Conservation (phyloP, 2,113 vertebrate species). For the Microcebus tavaratra region DNA sequence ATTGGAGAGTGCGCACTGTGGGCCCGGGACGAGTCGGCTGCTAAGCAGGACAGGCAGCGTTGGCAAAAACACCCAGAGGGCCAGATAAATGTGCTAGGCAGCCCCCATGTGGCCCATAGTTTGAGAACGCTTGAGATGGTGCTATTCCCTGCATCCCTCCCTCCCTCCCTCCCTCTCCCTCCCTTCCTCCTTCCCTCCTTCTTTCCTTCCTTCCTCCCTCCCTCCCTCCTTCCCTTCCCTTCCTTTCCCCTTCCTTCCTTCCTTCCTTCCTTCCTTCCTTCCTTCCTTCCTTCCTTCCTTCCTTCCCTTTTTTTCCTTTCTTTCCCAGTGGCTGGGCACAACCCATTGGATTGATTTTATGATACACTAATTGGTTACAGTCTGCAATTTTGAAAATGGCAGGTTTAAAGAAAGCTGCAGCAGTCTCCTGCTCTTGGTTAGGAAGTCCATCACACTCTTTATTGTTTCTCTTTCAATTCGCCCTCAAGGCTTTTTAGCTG, state of each 20-base stretch:
- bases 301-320: background rate
- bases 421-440: background rate
- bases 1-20: too few species aligned
- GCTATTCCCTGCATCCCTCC: background rate
- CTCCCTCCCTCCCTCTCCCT: too few species aligned
- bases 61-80: too few species aligned
- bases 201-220: too few species aligned
- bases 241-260: background rate
- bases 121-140: too few species aligned
- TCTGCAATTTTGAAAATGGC: conserved; percentile 42
- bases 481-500: conserved; percentile 47
- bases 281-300: fast-evolving
- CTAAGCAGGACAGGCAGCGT: too few species aligned
- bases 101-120: too few species aligned
- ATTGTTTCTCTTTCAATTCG: conserved; percentile 32
- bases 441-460: conserved; percentile 45
- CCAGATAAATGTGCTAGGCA: too few species aligned
- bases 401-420: background rate
- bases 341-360: conserved; percentile 19
- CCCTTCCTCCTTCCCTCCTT: too few species aligned
- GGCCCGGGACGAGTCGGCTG: too few species aligned
- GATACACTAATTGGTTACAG: background rate
- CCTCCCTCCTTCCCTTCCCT: background rate
- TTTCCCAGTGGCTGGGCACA: background rate
- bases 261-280: fast-evolving